Evolutionary conservation across 1,140 invertebrate species (phyloP).

Genomic region (Antheraea mylitta): DNA sequence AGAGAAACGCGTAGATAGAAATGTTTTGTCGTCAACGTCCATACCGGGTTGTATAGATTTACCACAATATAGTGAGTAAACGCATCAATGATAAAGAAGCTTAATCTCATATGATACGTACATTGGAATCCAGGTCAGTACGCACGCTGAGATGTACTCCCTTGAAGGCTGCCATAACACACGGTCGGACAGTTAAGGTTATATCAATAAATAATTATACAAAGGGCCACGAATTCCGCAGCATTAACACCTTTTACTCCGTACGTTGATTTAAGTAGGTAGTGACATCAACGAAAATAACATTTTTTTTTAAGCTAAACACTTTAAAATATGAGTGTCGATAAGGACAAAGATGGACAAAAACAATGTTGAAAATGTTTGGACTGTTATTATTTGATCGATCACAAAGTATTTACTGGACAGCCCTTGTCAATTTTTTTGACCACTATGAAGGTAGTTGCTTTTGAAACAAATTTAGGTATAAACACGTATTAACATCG

Average conservation of each 20-base stretch:
- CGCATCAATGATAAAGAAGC: background rate
- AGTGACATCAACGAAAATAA: slow-evolving; percentile 22
- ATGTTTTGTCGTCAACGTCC: too few relatives aligned
- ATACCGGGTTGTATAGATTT: too few relatives aligned
- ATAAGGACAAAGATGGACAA: background rate
- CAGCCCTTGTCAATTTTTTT: background rate
- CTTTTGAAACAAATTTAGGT: too few relatives aligned
- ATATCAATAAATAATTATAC: slow-evolving; percentile 24
- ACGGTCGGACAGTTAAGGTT: slow-evolving; percentile 20
- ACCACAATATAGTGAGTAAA: background rate
- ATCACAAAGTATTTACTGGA: background rate
- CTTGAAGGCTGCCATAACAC: slow-evolving; percentile 15
- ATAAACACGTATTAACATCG: too few relatives aligned
- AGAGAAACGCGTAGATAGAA: too few relatives aligned
- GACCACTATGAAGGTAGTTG: too few relatives aligned
- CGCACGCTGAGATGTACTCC: slow-evolving; percentile 4
- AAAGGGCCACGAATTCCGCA: slow-evolving; percentile 26
- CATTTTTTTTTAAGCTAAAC: background rate
- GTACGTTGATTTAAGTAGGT: slow-evolving; percentile 12
- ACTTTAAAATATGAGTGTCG: background rate
- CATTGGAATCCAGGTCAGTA: slow-evolving; percentile 7
- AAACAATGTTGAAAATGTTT: background rate
- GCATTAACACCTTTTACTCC: slow-evolving; percentile 41
- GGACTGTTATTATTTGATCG: background rate
- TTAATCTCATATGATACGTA: background rate